Percentiles rank a stretch among this genome's conserved stretches.
phyloP scores from a whole-genome alignment of 35 echinoderm and acorn worm genomes.

The Nesometra sesokonis region DNA sequence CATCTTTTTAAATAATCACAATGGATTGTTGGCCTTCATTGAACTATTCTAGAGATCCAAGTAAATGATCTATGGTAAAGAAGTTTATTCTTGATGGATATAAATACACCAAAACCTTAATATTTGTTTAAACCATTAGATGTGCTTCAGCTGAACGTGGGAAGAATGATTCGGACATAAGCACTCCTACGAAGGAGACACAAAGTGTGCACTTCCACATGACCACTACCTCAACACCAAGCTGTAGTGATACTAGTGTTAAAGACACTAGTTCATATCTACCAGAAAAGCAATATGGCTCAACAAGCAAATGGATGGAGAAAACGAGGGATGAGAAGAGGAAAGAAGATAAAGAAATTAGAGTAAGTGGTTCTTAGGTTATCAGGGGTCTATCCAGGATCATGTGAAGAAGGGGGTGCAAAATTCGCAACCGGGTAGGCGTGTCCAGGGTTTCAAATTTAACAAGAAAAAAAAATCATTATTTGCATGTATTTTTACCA shows the following conservation, averaged over 20 bases:
- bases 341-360: not conserved
- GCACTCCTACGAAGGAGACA: not conserved
- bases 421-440: too few relatives aligned
- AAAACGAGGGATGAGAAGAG: not conserved
- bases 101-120: too few relatives aligned
- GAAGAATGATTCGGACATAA: not conserved
- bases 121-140: not conserved
- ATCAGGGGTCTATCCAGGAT: too few relatives aligned
- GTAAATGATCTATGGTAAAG: too few relatives aligned
- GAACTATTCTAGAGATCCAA: too few relatives aligned
- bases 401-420: too few relatives aligned
- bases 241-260: conserved; percentile 31
- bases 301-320: not conserved
- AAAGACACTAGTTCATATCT: conserved; percentile 30
- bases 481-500: too few relatives aligned
- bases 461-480: too few relatives aligned
- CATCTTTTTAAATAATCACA: too few relatives aligned
- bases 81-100: too few relatives aligned
- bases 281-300: not conserved
- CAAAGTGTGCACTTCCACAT: conserved; percentile 10
- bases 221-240: conserved; percentile 10
- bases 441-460: too few relatives aligned
- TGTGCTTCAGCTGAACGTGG: not conserved
- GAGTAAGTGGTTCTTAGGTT: not conserved
- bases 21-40: too few relatives aligned